These are phyloP conservation scores for Leucoptera coffeella DNA, from an alignment of 2,888 invertebrate genomes.

Conservation along the genomic window DNA sequence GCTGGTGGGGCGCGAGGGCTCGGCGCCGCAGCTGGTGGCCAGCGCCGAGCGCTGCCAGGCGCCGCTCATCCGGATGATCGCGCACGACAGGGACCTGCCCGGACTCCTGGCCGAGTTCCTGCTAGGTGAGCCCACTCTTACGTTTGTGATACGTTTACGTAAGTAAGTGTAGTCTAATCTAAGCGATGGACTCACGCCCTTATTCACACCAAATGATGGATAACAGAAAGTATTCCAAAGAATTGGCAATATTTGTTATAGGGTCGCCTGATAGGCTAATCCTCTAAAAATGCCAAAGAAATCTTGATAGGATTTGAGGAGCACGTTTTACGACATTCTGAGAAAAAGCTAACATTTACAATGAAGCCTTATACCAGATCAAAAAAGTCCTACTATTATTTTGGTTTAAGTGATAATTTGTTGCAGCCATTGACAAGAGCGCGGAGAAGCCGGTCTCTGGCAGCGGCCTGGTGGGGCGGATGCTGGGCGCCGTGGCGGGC, in stretches of 20 bases:
- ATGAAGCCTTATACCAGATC: too few relatives aligned
- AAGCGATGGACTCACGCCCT: neutral
- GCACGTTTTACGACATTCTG: too few relatives aligned
- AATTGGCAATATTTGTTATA: too few relatives aligned
- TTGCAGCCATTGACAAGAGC: slow-evolving; percentile 12
- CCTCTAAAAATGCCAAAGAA: too few relatives aligned
- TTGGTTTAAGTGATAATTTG: too few relatives aligned
- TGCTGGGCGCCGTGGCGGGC: slow-evolving; percentile 33
- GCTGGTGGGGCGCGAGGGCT: slow-evolving; percentile 18
- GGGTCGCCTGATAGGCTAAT: too few relatives aligned
- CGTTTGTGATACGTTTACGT: too few relatives aligned
- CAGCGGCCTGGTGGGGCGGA: slow-evolving; percentile 22
- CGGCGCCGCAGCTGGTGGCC: slow-evolving; percentile 28
- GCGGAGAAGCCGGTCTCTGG: slow-evolving; percentile 11
- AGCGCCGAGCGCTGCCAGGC: slow-evolving; percentile 24
- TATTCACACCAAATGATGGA: slow-evolving; percentile 4
- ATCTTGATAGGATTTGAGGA: too few relatives aligned
- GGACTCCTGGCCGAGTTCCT: slow-evolving; percentile 23
- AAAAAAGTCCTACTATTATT: too few relatives aligned
- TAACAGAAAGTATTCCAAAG: too few relatives aligned
- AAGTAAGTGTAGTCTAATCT: too few relatives aligned
- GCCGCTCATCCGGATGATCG: slow-evolving; percentile 22
- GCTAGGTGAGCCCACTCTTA: slow-evolving; percentile 15
- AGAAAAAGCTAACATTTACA: too few relatives aligned
- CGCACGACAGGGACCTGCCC: slow-evolving; percentile 16